Conservation (phyloP, 1,140 invertebrate genomes). For the Chymomyza costata region DNA sequence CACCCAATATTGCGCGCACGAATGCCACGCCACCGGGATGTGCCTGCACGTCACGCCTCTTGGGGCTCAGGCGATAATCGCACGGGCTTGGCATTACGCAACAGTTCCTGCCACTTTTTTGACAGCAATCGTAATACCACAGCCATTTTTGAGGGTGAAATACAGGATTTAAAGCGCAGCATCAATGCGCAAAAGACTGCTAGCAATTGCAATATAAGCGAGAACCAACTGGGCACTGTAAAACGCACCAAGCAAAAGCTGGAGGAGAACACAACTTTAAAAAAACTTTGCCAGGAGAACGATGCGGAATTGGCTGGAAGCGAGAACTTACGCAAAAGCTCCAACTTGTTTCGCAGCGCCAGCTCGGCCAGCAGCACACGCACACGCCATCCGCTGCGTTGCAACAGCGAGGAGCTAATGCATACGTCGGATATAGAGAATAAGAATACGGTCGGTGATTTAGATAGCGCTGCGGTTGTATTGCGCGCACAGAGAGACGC, state of each 20-base stretch:
- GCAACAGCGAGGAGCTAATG: slow-evolving; percentile 73
- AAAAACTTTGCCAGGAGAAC: slow-evolving; percentile 77
- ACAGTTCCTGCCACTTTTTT: slow-evolving; percentile 85
- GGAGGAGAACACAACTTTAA: slow-evolving; percentile 79
- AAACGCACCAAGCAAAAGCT: slow-evolving; percentile 84
- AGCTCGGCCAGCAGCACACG: slow-evolving; percentile 52
- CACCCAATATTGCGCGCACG: slow-evolving; percentile 37
- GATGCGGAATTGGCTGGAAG: slow-evolving; percentile 31
- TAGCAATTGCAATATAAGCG: slow-evolving; percentile 46
- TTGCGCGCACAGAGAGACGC: slow-evolving; percentile 31
- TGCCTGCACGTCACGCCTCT: slow-evolving; percentile 86
- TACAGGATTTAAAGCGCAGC: slow-evolving; percentile 62
- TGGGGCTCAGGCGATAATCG: slow-evolving; percentile 86
- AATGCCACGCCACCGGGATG: slow-evolving; percentile 76
- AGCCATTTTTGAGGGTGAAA: slow-evolving; percentile 68
- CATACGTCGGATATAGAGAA: slow-evolving; percentile 72
- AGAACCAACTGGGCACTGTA: slow-evolving; percentile 80
- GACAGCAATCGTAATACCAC: slow-evolving; percentile 77
- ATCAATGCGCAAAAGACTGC: slow-evolving; percentile 41
- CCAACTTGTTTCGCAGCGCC: slow-evolving; percentile 57
- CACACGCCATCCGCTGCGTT: slow-evolving; percentile 53
- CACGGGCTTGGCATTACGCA: slow-evolving; percentile 80
- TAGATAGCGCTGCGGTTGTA: slow-evolving; percentile 28
- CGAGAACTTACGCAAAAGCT: slow-evolving; percentile 22
- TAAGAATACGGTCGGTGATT: slow-evolving; percentile 49